phyloP scores from a whole-genome alignment of 2,113 vertebrate genomes.

The Ptyas mucosa region DNA sequence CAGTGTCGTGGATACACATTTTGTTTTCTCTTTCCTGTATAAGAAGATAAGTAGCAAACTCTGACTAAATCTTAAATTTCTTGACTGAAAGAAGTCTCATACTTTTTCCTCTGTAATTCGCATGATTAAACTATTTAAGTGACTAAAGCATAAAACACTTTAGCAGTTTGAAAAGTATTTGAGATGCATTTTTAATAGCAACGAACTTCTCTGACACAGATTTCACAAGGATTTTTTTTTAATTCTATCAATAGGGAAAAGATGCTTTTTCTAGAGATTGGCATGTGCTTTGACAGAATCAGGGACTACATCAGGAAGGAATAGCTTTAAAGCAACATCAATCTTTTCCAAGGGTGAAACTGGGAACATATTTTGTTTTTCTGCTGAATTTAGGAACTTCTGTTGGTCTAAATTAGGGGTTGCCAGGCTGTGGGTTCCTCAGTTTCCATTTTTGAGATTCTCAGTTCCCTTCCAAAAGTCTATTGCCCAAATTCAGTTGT shows the following conservation, averaged over 20 bases:
- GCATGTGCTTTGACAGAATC: background rate
- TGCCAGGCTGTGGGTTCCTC: background rate
- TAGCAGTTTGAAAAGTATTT: background rate
- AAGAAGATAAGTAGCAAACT: background rate
- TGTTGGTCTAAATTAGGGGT: background rate
- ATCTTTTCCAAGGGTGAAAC: background rate
- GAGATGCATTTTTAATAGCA: background rate
- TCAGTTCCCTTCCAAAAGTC: background rate
- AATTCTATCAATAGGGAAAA: background rate
- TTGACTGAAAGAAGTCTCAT: background rate
- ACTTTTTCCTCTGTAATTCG: background rate
- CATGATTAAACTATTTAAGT: background rate
- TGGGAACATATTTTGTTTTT: background rate
- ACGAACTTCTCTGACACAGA: background rate
- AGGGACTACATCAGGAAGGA: background rate
- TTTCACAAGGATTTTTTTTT: background rate
- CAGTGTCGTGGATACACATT: background rate
- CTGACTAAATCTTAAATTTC: background rate
- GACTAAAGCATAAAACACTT: background rate
- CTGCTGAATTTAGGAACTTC: background rate
- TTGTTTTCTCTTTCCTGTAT: background rate
- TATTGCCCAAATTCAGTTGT: background rate
- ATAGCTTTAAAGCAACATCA: background rate
- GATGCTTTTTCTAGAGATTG: background rate
- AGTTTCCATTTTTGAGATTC: background rate